These are phyloP conservation scores for Ormyrus labotus DNA, from an alignment of 2,888 invertebrate genomes.

Conservation along the genomic window DNA sequence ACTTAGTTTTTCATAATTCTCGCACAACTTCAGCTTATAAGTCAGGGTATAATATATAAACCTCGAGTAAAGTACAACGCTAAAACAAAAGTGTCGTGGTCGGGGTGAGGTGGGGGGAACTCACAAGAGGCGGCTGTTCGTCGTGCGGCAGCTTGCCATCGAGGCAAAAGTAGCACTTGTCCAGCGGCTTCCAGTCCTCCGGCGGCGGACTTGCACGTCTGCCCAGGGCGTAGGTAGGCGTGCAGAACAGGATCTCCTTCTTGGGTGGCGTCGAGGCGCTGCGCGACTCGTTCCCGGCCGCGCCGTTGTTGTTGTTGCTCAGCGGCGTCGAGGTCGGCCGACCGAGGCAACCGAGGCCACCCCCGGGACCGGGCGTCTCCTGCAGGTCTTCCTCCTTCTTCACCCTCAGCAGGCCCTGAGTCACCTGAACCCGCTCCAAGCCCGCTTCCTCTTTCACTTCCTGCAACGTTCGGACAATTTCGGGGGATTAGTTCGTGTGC, in stretches of 20 bases:
- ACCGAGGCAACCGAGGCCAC: slow-evolving; percentile 44
- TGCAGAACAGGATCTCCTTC: slow-evolving; percentile 64
- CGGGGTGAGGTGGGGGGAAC: slow-evolving; percentile 60
- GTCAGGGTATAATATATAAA: too few relatives aligned
- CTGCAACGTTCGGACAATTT: slow-evolving; percentile 52
- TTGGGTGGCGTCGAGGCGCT: slow-evolving; percentile 59
- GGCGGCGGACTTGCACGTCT: slow-evolving; percentile 73
- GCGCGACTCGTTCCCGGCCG: slow-evolving; percentile 60
- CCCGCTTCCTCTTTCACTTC: slow-evolving; percentile 69
- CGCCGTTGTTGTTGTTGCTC: slow-evolving; percentile 45
- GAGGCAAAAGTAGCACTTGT: slow-evolving; percentile 91
- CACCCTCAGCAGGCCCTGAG: slow-evolving; percentile 72
- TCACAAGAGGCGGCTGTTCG: slow-evolving; percentile 79
- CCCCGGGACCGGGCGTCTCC: slow-evolving; percentile 66
- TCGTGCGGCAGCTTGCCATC: slow-evolving; percentile 82
- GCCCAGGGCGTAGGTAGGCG: slow-evolving; percentile 66
- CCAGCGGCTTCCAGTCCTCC: slow-evolving; percentile 88
- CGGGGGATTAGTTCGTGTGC: too few relatives aligned
- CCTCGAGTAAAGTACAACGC: too few relatives aligned
- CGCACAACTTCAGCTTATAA: neutral
- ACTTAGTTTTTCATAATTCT: neutral
- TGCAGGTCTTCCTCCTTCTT: slow-evolving; percentile 74
- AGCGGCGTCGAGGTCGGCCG: slow-evolving; percentile 56
- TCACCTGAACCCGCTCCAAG: slow-evolving; percentile 70
- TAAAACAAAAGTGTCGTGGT: neutral